Base-by-base conservation (phyloP, 2,113 vertebrate species). In the Rhinolophus sinicus region DNA sequence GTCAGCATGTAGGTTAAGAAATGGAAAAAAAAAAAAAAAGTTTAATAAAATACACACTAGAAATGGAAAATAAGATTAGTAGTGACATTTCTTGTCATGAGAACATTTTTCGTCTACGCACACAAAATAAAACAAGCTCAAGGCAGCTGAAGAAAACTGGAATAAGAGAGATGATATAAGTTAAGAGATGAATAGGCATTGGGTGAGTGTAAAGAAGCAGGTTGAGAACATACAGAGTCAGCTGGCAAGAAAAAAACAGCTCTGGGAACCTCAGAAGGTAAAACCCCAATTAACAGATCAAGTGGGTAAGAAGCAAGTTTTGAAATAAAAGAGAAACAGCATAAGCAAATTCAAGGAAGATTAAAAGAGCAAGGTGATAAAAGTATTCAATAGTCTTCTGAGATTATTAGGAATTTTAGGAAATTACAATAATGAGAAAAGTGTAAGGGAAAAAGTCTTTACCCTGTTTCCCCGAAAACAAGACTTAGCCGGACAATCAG, bases 51-150 rank as follows among this genome's bases (percentile, higher is more conserved):
- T 90, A 94, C 50, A 93, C 15, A 89, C 8, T 90, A 91, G 80
- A 97, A 97, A 93, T 78, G 80, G 81, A 96, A 97, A 97, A 96
- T 73, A 50, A 94, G 95, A 96, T 90, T 83, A 94, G 94, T 21
- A 4, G n/a, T 33, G 9, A 50, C 35, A 83, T 96, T 97, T 97
- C 60, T 94, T 95, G 72, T 95, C 94, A 94, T 22, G 24, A 21
- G 33, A 81, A 47, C 62, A 88, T 97, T 95, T 97, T 97, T 52
- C 4, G 4, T 38, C 62, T 94, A 58, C 15, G 40, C 16, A 69
- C 67, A 97, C 30, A 93, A 94, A 94, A 93, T 82, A 88, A 69
- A 77, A 92, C 24, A 62, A 91, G 30, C 24, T 90, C 91, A 96
- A 19, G 5, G 73, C 8, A 77, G 78, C 8, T 54, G 58, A 96